A percentile compares a stretch with the other conserved stretches of the same genome.
Evolutionary conservation across 2,113 vertebrate genomes (phyloP).

Genomic region (Eulemur rufifrons): DNA sequence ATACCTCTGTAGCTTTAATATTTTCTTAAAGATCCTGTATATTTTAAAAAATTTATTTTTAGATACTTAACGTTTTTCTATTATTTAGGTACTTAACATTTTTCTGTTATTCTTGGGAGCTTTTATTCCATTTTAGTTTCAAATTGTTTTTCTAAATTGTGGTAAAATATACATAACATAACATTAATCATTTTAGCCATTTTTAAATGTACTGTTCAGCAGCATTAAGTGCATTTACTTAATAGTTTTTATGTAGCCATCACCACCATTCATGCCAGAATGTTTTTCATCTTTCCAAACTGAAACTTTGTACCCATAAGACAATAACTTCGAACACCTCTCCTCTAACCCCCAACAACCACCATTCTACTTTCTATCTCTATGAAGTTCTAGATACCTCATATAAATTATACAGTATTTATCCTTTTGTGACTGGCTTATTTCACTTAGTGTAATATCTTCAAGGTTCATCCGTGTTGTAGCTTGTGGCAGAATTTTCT

Average conservation of each 20-base stretch:
- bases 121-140: not conserved
- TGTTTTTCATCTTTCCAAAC: not conserved
- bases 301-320: not conserved
- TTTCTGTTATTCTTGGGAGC: not conserved
- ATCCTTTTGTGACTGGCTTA: not conserved
- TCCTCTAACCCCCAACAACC: not conserved
- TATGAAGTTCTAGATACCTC: not conserved
- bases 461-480: not conserved
- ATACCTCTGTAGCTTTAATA: not conserved
- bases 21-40: not conserved
- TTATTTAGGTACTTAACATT: not conserved
- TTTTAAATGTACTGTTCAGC: not conserved
- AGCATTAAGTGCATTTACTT: not conserved
- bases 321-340: not conserved
- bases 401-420: not conserved
- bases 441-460: not conserved
- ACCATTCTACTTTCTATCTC: not conserved
- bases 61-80: not conserved
- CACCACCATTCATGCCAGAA: not conserved
- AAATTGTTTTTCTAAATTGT: not conserved
- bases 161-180: not conserved
- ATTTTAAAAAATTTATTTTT: constrained; percentile 1
- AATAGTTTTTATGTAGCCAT: not conserved
- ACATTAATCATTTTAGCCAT: not conserved
- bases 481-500: not conserved